These are phyloP conservation scores for Hippasteria phrygiana DNA, from an alignment of 53 echinoderm and acorn worm species.

Conservation along the genomic window DNA sequence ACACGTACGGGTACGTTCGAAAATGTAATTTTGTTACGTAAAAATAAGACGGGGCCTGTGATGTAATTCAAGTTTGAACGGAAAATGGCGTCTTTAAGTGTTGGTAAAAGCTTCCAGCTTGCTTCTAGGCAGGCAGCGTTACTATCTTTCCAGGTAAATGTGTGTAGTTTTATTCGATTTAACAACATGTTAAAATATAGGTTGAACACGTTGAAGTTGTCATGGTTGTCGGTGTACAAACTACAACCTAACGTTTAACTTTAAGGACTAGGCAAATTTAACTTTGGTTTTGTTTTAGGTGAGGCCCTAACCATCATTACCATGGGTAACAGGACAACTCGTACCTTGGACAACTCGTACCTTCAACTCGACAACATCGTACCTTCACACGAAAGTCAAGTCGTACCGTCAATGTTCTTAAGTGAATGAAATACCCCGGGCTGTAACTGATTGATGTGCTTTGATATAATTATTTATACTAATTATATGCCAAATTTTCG, in stretches of 20 bases:
- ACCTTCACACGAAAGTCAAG: too few species aligned
- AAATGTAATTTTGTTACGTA: neutral
- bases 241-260: neutral
- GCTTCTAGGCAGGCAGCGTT: constrained; percentile 49
- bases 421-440: too few species aligned
- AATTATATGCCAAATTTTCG: too few species aligned
- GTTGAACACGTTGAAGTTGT: too few species aligned
- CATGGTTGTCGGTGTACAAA: neutral
- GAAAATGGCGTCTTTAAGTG: constrained; percentile 43
- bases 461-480: too few species aligned
- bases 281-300: neutral
- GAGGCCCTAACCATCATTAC: too few species aligned
- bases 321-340: too few species aligned
- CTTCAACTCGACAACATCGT: too few species aligned
- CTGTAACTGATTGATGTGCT: too few species aligned
- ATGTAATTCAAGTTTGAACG: neutral
- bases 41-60: neutral
- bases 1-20: neutral
- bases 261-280: neutral
- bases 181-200: too few species aligned
- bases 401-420: too few species aligned
- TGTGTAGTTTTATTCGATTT: neutral
- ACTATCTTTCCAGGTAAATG: constrained; percentile 47
- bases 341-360: too few species aligned
- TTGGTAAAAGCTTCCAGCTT: constrained; percentile 51